Base-by-base conservation (phyloP, 2,888 invertebrate species). In the Bombylius major region DNA sequence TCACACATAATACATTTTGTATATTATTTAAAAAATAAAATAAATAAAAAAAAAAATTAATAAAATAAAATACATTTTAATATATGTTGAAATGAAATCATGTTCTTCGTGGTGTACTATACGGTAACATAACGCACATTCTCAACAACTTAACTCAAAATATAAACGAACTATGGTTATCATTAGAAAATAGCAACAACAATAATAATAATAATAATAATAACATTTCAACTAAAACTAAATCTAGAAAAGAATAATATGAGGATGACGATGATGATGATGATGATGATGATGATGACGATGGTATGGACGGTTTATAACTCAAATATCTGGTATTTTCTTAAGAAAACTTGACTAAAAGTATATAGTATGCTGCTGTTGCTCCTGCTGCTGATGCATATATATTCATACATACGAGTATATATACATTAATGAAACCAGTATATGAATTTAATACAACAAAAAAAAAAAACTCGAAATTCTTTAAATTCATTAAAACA, bases 381-480 rank as follows among this genome's bases (percentile, higher is more conserved):
- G 23, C 23, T 23, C 23, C 23, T 23, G 23, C 23, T 23, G 23
- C 1, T 23, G 23, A 23, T 23, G 23, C 23, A 23, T 23, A 23
- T 23, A 23, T 23, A 5, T 42, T 36, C 36, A 42, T 8, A 11
- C 12, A 11, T 42, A n/a, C n/a, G n/a, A n/a, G n/a, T n/a, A n/a
- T n/a, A n/a, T n/a, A 42, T 42, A 36, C 36, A 36, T 8, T 42
- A 7, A 42, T 42, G 39, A 42, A 42, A 42, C 39, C 39, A 42
- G 39, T 42, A 42, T 23, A 23, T 42, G 3, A 42, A 42, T 42
- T 42, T 11, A 42, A 42, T 42, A 11, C 39, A 31, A 54, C 50
- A 50, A 54, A 54, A 53, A 54, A 54, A 50, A 54, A 54, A 53
- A 54, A 54, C 50, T n/a, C 13, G 23, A 46, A 50, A 54, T 54